These are phyloP conservation scores for Pipistrellus pipistrellus DNA, from an alignment of 2,797 vertebrate genomes.

Conservation along the genomic window DNA sequence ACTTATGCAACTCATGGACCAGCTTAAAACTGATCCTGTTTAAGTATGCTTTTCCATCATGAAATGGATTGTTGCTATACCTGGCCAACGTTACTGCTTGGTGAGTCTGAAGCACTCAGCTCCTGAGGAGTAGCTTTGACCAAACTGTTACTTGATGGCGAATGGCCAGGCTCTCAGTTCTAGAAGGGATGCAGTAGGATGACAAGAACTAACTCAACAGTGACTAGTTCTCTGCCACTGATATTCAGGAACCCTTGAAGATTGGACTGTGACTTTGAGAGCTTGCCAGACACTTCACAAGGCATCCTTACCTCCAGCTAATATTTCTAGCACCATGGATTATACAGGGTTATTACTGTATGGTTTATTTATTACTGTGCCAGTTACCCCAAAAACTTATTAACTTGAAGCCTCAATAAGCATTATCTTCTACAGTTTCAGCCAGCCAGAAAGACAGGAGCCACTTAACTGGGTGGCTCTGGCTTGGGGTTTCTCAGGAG, in stretches of 20 bases:
- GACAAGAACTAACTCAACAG: not conserved
- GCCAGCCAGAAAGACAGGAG: not conserved
- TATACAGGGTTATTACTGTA: not conserved
- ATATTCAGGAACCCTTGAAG: not conserved
- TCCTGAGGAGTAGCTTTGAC: not conserved
- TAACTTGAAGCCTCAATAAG: not conserved
- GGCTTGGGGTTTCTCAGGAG: not conserved
- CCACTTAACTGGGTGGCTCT: not conserved
- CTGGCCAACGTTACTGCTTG: not conserved
- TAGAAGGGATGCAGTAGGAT: not conserved
- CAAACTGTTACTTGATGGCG: not conserved
- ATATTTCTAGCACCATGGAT: not conserved
- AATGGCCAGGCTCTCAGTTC: not conserved
- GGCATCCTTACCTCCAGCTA: not conserved
- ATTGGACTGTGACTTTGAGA: not conserved
- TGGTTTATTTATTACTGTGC: not conserved
- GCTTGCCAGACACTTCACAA: not conserved
- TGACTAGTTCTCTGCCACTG: not conserved
- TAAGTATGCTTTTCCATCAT: not conserved
- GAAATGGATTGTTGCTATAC: not conserved
- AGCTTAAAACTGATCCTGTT: not conserved
- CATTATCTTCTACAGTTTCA: not conserved
- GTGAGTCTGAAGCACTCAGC: not conserved
- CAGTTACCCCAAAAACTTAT: not conserved
- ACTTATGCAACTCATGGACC: not conserved